Percentiles rank a stretch among this genome's conserved stretches.
Evolutionary conservation across 2,113 vertebrate species (phyloP).

Genomic region (Pygoscelis adeliae): DNA sequence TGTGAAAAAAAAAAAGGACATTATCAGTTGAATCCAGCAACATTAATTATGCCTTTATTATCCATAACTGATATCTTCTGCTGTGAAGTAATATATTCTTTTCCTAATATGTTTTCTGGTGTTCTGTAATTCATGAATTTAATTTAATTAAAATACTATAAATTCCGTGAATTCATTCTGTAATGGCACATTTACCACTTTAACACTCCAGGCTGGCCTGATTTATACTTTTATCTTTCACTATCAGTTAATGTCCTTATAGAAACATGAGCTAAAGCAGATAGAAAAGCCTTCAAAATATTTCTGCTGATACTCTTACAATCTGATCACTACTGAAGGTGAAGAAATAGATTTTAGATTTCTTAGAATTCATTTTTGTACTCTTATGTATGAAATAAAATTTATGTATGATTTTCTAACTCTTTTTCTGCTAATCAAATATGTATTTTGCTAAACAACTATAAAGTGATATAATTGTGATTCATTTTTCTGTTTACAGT

Average conservation of each 20-base stretch:
- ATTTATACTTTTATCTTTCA: neutral
- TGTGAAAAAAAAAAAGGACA: neutral
- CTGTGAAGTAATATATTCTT: neutral
- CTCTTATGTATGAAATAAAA: neutral
- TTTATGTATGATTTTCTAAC: neutral
- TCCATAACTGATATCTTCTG: neutral
- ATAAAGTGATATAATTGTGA: neutral
- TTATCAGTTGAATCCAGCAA: neutral
- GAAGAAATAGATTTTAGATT: neutral
- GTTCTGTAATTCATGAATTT: neutral
- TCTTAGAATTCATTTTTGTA: neutral
- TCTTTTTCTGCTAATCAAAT: neutral
- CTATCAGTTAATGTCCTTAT: neutral
- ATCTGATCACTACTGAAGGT: neutral
- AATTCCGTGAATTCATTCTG: neutral
- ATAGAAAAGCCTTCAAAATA: neutral
- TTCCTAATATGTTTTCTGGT: neutral
- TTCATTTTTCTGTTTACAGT: neutral
- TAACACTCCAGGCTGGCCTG: neutral
- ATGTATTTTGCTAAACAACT: neutral
- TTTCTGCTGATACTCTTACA: neutral
- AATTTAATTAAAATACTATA: neutral
- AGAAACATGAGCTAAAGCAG: neutral
- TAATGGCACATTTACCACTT: neutral
- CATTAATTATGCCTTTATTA: neutral